Conservation (phyloP, 1,140 invertebrate genomes). For the Calliopsis andreniformis region DNA sequence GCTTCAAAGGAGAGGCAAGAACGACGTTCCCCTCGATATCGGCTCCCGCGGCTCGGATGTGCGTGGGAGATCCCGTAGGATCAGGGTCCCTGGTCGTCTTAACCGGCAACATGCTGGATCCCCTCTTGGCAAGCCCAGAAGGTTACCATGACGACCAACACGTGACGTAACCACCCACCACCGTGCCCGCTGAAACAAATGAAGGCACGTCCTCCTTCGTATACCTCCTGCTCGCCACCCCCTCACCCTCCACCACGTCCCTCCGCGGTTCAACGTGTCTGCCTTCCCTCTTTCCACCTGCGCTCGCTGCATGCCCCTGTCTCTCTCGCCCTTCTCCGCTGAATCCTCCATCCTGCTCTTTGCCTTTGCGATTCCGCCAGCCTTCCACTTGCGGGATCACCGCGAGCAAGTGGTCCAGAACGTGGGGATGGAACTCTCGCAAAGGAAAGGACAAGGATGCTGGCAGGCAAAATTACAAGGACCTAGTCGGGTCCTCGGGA, state of each 20-base stretch:
- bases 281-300: constrained; percentile 20
- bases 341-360: constrained; percentile 26
- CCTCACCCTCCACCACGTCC: constrained; percentile 29
- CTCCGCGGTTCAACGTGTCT: neutral
- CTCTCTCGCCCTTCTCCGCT: constrained; percentile 43
- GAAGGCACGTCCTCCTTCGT: constrained; percentile 79
- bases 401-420: constrained; percentile 69
- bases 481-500: constrained; percentile 24
- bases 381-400: constrained; percentile 70
- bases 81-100: constrained; percentile 70
- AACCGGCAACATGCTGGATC: constrained; percentile 77
- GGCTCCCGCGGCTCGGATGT: constrained; percentile 17
- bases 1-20: constrained; percentile 59
- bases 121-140: constrained; percentile 78
- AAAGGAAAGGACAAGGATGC: constrained; percentile 64
- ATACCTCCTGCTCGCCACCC: constrained; percentile 41
- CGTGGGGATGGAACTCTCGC: constrained; percentile 46
- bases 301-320: constrained; percentile 29
- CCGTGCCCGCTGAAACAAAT: constrained; percentile 81
- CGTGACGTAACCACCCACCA: constrained; percentile 80
- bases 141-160: constrained; percentile 80
- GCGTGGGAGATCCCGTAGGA: constrained; percentile 58
- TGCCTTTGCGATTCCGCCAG: constrained; percentile 52
- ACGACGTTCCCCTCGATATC: constrained; percentile 58
- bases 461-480: constrained; percentile 58